Evolutionary conservation across 2,888 invertebrate genomes (phyloP), one percentile per base, ranked within the genome.

Genomic region (Microctonus brassicae): DNA sequence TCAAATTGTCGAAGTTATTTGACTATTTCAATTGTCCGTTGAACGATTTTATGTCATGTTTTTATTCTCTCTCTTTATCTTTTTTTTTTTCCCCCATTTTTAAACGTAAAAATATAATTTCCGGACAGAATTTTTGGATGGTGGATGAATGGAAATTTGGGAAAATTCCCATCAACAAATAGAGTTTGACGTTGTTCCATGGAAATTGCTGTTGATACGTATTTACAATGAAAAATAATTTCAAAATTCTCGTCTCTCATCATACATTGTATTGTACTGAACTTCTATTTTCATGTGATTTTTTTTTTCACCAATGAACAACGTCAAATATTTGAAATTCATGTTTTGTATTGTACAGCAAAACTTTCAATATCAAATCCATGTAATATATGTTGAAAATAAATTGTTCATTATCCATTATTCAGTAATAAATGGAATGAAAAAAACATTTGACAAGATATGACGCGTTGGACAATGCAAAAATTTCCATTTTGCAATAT

Each of bases 1-100:
- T 66, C 55, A 57, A 66, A 66, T 66, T 26, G 52, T 26, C 52
- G 52, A 52, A 47, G 47, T 47, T 66, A 55, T 66, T 57, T 24
- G 24, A 10, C 26, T 24, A 57, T 66, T 55, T 66, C 34, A 26
- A 66, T 66, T 57, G 26, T 57, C 39, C 57, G 22, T 39, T 57
- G 22, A 57, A 66, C 55, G 57, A 39, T 57, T 24, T 22, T 39
- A 36, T 36, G 13, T 39, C 24, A 57, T 39, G 20, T 33, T 22
- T 34, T 6, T 34, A 24, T 29, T 34, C 9, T 34, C 42, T 10
- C 11, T 20, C 11, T n/a, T n/a, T n/a, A n/a, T n/a, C 24, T 24
- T 26, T 26, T 10, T 29, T 29, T 29, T 11, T 9, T 29, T 24
- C 11, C n/a, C n/a, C n/a, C 9, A 7, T 1, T 29, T 17, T 9